Base-by-base conservation (phyloP, 2,797 vertebrate species). In the Emys orbicularis region DNA sequence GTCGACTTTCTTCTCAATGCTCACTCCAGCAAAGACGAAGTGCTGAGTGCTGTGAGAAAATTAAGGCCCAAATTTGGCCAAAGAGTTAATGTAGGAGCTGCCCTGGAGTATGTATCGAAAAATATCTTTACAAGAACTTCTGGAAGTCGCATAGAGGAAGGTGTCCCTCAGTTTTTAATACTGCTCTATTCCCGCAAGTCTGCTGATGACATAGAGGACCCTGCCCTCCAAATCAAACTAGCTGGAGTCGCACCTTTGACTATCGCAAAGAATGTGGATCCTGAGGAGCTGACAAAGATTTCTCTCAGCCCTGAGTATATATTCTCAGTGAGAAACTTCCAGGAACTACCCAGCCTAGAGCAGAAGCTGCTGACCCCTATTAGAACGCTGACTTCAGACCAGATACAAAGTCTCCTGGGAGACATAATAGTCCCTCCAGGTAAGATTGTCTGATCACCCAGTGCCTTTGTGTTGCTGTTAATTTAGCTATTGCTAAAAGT, bases 71-170 rank as follows among this genome's bases (percentile, higher is more conserved):
- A 96, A 96, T 99, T 99, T 1, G 99, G 99, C 29, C 98, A 96
- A 95, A 96, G 89, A 86, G 96, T 98, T 23, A 99, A 99, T 6
- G 93, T 99, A 2, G 99, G 99, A 10, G 97, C 92, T 13, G 99
- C 99, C 81, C 98, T 99, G 79, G 99, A 99, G 27, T 99, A 98
- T 50, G 99, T 99, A 76, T 96, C 98, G 52, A 99, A 94, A 97
- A 99, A 98, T 68, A 99, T 99, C 97, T 99, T 99, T 97, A 98
- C 99, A 92, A 98, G 99, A 94, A 98, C 99, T 11, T 98, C 98
- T 0, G 99, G 99, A 90, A 99, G 99, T 95, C 99, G 99, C 29
- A 98, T 99, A 12, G 99, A 99, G 89, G 99, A 99, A 8, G 98
- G 98, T 0, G 99, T 99, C 47, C 99, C 99, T 0, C 99, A 99